Percentiles rank a stretch among this genome's conserved stretches.
Conservation (phyloP, 2,888 invertebrate genomes). For the Macrostomum cliftonense region DNA sequence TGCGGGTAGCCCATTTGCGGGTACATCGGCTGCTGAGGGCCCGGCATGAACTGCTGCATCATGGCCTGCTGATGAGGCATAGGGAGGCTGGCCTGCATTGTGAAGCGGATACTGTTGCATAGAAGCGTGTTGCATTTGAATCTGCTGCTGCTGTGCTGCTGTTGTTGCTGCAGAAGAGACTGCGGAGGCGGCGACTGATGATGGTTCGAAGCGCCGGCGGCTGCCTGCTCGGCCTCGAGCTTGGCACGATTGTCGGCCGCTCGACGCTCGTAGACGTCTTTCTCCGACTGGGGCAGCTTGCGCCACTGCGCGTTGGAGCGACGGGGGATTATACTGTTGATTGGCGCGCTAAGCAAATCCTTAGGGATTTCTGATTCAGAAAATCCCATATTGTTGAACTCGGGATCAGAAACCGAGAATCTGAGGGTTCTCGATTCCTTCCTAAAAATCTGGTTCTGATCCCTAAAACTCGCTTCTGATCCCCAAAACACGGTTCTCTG, state of each 20-base stretch:
- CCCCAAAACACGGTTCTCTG: no score
- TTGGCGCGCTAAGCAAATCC: no score
- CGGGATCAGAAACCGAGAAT: no score
- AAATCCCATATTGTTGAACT: neutral
- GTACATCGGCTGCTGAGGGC: no score
- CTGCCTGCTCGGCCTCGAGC: slow-evolving; percentile 52
- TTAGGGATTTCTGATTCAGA: neutral
- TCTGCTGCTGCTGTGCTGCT: slow-evolving; percentile 13
- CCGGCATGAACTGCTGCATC: neutral
- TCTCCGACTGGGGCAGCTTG: slow-evolving; percentile 62
- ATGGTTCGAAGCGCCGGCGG: no score
- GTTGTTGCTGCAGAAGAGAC: slow-evolving; percentile 23
- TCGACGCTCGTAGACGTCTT: slow-evolving; percentile 79
- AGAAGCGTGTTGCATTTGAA: neutral
- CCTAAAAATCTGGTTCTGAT: no score
- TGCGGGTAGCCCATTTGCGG: neutral
- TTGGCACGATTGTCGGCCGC: slow-evolving; percentile 54
- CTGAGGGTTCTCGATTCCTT: no score
- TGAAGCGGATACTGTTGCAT: neutral
- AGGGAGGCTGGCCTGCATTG: neutral
- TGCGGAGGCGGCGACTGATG: slow-evolving; percentile 28
- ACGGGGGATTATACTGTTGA: no score
- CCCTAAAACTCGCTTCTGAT: no score
- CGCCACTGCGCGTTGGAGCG: slow-evolving; percentile 93
- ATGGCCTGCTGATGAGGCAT: neutral